A percentile compares a stretch with the other conserved stretches of the same genome.
phyloP scores from a whole-genome alignment of 2,113 vertebrate species.

The Chiloscyllium plagiosum region DNA sequence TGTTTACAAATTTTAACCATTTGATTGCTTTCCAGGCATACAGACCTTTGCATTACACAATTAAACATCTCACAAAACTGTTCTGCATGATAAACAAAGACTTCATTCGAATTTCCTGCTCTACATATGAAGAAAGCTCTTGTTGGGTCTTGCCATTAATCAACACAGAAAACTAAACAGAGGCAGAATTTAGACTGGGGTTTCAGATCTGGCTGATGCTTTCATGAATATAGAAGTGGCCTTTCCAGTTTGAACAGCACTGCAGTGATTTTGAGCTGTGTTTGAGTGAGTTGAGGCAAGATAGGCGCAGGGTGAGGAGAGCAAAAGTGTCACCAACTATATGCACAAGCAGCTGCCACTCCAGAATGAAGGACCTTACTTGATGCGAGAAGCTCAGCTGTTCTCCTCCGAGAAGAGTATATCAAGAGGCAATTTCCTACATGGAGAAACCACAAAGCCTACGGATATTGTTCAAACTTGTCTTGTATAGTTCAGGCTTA shows the following conservation, averaged over 20 bases:
- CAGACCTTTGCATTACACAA: background rate
- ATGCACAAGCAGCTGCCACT: background rate
- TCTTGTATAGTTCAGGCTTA: too few species aligned
- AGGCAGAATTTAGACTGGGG: background rate
- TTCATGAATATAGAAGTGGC: background rate
- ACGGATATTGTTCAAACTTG: too few species aligned
- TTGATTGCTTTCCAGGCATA: background rate
- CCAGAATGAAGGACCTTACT: background rate
- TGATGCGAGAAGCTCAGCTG: background rate
- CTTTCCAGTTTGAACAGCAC: background rate
- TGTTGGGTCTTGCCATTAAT: background rate
- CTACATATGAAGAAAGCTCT: background rate
- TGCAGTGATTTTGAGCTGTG: background rate
- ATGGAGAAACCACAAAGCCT: too few species aligned
- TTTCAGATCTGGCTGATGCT: background rate
- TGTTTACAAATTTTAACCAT: conserved; percentile 14
- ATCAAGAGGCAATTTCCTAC: too few species aligned
- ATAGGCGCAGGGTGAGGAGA: background rate
- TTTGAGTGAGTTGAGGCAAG: background rate
- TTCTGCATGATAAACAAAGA: background rate
- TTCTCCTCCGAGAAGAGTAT: background rate
- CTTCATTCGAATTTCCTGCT: background rate
- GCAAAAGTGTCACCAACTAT: background rate
- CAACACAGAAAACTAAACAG: background rate
- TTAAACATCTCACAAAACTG: background rate